phyloP scores from a whole-genome alignment of 2,113 vertebrate species.

The Delphinapterus leucas region DNA sequence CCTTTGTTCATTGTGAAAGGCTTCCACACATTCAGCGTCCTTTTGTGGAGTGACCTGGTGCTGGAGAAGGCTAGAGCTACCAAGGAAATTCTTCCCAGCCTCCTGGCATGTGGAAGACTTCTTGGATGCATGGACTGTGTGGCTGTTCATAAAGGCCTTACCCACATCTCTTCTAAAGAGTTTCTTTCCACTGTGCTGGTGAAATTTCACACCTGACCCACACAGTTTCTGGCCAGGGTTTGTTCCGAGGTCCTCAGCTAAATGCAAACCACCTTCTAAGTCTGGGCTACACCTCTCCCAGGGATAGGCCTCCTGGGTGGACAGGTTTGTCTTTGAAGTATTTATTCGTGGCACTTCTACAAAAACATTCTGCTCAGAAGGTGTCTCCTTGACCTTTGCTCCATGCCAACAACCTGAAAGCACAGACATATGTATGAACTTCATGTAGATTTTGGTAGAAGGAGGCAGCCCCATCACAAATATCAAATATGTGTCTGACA shows the following conservation, averaged over 20 bases:
- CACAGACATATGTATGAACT: not conserved
- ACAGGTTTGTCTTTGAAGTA: not conserved
- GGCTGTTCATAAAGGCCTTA: not conserved
- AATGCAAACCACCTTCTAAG: not conserved
- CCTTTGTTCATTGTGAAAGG: not conserved
- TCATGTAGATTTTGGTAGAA: not conserved
- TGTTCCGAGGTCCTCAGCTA: not conserved
- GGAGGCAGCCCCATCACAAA: not conserved
- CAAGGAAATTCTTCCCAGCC: not conserved
- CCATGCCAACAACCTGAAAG: not conserved
- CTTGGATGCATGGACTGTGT: fast-evolving
- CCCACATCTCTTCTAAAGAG: not conserved
- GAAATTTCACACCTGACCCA: not conserved
- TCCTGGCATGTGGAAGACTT: not conserved
- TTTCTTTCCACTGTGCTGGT: not conserved
- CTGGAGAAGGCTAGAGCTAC: not conserved
- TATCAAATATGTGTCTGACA: not conserved
- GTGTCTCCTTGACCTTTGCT: not conserved
- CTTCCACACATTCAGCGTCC: fast-evolving
- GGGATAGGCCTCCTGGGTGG: not conserved
- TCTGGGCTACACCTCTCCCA: not conserved
- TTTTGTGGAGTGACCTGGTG: not conserved
- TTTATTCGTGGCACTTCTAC: not conserved
- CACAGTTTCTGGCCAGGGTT: not conserved
- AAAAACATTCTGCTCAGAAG: not conserved